Conservation (phyloP, 1,140 invertebrate genomes). For the Notospermus geniculatus region DNA sequence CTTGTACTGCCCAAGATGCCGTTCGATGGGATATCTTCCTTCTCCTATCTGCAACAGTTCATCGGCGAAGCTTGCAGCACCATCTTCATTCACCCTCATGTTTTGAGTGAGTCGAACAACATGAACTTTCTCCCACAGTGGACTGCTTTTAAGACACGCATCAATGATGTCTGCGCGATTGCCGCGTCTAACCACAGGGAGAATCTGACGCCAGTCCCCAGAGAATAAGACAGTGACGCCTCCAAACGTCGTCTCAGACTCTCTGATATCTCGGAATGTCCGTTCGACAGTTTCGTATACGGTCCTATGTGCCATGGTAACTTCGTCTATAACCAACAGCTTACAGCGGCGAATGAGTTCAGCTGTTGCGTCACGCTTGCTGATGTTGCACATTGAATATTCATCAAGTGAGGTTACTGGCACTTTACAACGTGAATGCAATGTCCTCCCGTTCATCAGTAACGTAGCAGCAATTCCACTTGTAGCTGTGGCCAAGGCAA, state of each 20-base stretch:
- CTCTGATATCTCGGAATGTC: not conserved
- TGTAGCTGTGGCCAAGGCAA: not conserved
- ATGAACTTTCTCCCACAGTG: not conserved
- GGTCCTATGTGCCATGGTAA: not conserved
- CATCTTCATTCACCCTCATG: conserved; percentile 1
- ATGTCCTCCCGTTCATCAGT: conserved; percentile 1
- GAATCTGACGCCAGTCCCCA: conserved; percentile 5
- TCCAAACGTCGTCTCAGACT: not conserved
- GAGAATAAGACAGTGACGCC: conserved; percentile 1
- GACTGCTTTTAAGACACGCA: not conserved
- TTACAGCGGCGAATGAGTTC: not conserved
- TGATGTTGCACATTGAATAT: not conserved
- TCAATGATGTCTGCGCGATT: not conserved
- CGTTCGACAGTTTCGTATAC: not conserved
- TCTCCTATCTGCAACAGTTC: not conserved
- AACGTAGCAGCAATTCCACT: conserved; percentile 3
- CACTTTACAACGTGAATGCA: conserved; percentile 4
- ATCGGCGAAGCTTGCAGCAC: not conserved
- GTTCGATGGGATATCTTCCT: not conserved
- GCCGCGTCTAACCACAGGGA: not conserved
- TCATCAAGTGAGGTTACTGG: not conserved
- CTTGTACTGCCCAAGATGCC: not conserved
- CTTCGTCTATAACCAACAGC: not conserved
- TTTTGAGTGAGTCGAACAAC: not conserved
- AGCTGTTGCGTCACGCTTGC: not conserved